Base-by-base conservation (phyloP, 2,113 vertebrate species). In the Astatoreochromis straeleni region DNA sequence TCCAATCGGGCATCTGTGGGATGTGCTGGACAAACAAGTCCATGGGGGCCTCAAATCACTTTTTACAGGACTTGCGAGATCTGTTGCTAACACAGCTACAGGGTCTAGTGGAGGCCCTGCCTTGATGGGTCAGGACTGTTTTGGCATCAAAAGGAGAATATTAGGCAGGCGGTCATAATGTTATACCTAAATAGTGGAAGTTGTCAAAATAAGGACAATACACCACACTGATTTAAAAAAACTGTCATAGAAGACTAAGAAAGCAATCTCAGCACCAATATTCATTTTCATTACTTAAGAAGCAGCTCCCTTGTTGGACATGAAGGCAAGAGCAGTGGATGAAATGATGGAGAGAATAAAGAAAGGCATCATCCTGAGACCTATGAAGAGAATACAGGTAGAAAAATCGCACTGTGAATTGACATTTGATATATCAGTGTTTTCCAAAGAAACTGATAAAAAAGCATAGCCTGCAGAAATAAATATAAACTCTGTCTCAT, bases 311-410 rank as follows among this genome's bases (percentile, higher is more conserved):
- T n/a, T n/a, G 1, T 47, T 81, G 1, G 91, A 96, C 9, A 63
- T 85, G 1, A 97, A 95, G 90, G n/a, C 94, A 9, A 95, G 89
- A 51, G 97, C 97, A 0, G 95, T 97, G 92, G 93, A 97, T 89
- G 97, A 97, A 90, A 98, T 98, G 97, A 98, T 97, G 96, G 96
- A 96, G 40, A 89, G 97, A 86, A 98, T 98, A 63, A 97, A 94
- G 89, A 96, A 84, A 7, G 97, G 97, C 4, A 96, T 97, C 42
- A 7, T 95, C 38, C 93, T 98, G 83, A 95, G 94, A 40, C 95
- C 97, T 0, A 33, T 90, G 0, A 82, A 63, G 68, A 93, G 19
- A 63, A 33, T 81, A 55, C 95, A 95, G 93, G 96, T 97, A 83
- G n/a, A 11, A n/a, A 54, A 45, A 12, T 19, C 2, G 3, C 7